These are phyloP conservation scores for Fringilla coelebs DNA, from an alignment of 2,797 vertebrate genomes.

Conservation along the genomic window DNA sequence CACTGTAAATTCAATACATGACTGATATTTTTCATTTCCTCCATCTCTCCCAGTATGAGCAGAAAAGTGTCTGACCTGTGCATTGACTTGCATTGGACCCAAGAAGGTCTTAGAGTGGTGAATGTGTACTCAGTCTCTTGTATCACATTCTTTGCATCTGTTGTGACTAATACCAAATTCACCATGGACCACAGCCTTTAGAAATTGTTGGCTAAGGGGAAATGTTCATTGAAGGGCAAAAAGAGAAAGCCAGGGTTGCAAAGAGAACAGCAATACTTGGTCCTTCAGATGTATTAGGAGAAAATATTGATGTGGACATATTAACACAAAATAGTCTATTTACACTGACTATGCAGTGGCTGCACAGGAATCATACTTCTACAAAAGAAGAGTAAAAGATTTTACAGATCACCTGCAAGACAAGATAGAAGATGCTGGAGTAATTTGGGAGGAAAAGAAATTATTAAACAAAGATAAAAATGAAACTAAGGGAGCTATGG, in stretches of 20 bases:
- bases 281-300: background rate
- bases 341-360: background rate
- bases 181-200: background rate
- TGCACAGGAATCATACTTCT: background rate
- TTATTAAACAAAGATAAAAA: background rate
- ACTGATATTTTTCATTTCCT: background rate
- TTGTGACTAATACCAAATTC: background rate
- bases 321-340: background rate
- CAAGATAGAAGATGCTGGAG: background rate
- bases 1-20: background rate
- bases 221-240: background rate
- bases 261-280: background rate
- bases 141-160: background rate
- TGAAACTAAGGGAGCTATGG: background rate
- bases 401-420: background rate
- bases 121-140: background rate
- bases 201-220: background rate
- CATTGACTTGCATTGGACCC: background rate
- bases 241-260: background rate
- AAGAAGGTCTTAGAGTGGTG: background rate
- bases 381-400: background rate
- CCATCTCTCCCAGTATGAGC: background rate
- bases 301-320: background rate
- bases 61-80: background rate
- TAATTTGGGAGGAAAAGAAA: background rate